phyloP scores from a whole-genome alignment of 2,797 vertebrate species.

The Peromyscus melanophrys region DNA sequence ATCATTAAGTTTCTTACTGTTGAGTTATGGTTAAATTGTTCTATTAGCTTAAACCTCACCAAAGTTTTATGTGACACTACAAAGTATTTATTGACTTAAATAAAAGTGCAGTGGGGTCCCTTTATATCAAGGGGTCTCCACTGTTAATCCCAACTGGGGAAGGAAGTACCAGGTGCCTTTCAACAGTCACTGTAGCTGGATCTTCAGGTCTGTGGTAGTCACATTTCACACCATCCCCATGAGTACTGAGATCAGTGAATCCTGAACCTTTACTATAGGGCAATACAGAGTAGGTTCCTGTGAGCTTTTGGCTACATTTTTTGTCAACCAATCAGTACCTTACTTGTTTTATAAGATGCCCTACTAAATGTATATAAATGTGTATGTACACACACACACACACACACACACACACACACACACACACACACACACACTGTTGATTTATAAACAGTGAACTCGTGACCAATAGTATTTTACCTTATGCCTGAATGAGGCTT shows the following conservation, averaged over 20 bases:
- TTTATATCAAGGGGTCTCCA: neutral
- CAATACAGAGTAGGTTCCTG: neutral
- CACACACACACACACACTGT: neutral
- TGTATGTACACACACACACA: too few species aligned
- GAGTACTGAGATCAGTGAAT: neutral
- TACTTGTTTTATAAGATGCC: neutral
- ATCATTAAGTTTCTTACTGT: constrained; percentile 28
- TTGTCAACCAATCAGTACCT: neutral
- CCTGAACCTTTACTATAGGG: neutral
- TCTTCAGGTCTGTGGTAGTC: neutral
- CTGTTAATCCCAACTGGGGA: fast-evolving
- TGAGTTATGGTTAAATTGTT: neutral
- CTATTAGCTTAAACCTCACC: neutral
- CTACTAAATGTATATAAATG: neutral
- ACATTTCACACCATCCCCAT: neutral
- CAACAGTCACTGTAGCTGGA: fast-evolving
- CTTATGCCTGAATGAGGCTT: neutral
- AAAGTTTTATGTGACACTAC: neutral
- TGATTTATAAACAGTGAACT: neutral
- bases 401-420: too few species aligned
- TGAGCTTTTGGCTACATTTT: neutral
- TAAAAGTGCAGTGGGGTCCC: neutral
- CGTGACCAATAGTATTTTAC: neutral
- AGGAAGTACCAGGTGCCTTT: too few species aligned
- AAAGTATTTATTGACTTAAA: constrained; percentile 3